Evolutionary conservation across 2,797 vertebrate genomes (phyloP).

Genomic region (Myiothlypis coronata): DNA sequence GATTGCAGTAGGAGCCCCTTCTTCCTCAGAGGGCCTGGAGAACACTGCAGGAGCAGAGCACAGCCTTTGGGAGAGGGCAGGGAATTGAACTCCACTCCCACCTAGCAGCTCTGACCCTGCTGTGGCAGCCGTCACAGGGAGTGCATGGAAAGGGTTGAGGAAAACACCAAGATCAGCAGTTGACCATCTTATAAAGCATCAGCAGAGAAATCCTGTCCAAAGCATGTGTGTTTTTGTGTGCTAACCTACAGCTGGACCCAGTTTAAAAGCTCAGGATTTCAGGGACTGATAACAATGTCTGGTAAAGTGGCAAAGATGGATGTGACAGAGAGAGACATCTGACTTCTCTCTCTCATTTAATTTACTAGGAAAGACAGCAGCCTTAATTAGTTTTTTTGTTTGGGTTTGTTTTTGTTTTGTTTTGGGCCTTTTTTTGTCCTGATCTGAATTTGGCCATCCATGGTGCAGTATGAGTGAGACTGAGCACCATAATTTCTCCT

Average conservation of each 20-base stretch:
- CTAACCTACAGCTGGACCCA: neutral
- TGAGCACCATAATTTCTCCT: neutral
- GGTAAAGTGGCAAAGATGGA: neutral
- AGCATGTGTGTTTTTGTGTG: neutral
- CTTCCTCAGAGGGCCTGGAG: neutral
- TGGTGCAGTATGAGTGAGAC: accelerated
- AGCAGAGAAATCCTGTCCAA: neutral
- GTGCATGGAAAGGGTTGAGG: neutral
- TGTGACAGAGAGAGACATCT: neutral
- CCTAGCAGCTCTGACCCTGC: neutral
- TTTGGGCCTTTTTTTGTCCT: neutral
- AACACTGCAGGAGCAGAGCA: neutral
- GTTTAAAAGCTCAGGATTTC: neutral
- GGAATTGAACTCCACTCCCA: neutral
- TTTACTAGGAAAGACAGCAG: neutral
- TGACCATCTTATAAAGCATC: neutral
- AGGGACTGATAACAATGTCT: neutral
- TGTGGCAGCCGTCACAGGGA: neutral
- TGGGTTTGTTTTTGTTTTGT: no score
- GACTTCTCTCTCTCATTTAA: neutral
- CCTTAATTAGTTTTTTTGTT: neutral
- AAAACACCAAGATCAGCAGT: neutral
- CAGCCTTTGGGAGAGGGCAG: neutral
- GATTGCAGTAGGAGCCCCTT: neutral
- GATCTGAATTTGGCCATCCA: neutral